A percentile compares a stretch with the other conserved stretches of the same genome.
phyloP scores from a whole-genome alignment of 2,113 vertebrate species.

The Sinocyclocheilus anophthalmus region DNA sequence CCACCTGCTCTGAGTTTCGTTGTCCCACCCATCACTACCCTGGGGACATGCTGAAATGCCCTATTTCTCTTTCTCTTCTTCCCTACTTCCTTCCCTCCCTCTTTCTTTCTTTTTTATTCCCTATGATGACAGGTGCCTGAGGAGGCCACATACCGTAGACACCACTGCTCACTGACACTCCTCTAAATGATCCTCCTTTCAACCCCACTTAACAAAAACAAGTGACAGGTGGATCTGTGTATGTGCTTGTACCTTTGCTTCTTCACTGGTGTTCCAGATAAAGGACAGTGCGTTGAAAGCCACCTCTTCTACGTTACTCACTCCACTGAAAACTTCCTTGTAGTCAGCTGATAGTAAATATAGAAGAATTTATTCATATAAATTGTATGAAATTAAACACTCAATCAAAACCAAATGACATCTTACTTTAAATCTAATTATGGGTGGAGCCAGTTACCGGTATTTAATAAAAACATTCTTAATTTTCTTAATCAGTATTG shows the following conservation, averaged over 20 bases:
- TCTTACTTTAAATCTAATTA: not conserved
- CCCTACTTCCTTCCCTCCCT: constrained; percentile 39
- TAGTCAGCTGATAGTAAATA: constrained; percentile 84
- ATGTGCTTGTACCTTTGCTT: constrained; percentile 85
- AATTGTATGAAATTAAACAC: not conserved
- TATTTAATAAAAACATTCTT: constrained; percentile 4
- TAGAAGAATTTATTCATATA: not conserved
- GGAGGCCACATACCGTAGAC: constrained; percentile 82
- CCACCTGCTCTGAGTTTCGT: constrained; percentile 64
- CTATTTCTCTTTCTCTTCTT: constrained; percentile 1
- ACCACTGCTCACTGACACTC: constrained; percentile 71
- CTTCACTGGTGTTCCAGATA: constrained; percentile 90
- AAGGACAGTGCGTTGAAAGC: constrained; percentile 96
- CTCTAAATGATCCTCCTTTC: constrained; percentile 57
- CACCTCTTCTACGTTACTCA: constrained; percentile 91
- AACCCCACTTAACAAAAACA: constrained; percentile 53
- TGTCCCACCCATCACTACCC: constrained; percentile 60
- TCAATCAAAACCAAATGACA: not conserved
- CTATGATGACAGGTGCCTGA: constrained; percentile 70
- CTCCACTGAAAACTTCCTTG: constrained; percentile 93
- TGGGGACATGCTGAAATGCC: constrained; percentile 47
- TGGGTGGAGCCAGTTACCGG: not conserved
- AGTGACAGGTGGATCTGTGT: constrained; percentile 27
- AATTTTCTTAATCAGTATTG: not conserved
- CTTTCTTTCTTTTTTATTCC: constrained; percentile 30